phyloP scores from a whole-genome alignment of 2,797 vertebrate species.

The Sebastes hopkinsi region DNA sequence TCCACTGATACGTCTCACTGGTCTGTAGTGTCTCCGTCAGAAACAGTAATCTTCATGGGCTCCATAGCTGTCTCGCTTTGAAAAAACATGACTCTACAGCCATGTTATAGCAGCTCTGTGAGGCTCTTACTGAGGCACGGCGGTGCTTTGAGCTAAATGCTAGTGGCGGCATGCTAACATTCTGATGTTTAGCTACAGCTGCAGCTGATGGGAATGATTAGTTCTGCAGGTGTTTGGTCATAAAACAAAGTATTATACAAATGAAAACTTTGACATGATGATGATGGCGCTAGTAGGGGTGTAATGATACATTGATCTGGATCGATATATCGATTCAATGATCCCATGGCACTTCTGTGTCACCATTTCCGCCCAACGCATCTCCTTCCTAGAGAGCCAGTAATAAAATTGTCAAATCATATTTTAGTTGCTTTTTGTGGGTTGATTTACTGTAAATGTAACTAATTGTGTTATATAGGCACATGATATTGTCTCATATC shows the following conservation, averaged over 20 bases:
- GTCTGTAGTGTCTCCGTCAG: constrained; percentile 37
- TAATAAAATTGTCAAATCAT: too few species aligned
- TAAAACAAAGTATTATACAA: neutral
- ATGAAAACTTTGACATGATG: neutral
- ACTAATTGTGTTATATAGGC: too few species aligned
- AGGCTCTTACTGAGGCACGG: neutral
- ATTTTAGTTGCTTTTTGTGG: too few species aligned
- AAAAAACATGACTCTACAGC: neutral
- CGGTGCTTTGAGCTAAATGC: neutral
- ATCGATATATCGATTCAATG: too few species aligned
- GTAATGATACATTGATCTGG: too few species aligned
- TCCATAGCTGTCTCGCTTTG: constrained; percentile 7
- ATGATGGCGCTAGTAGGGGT: neutral
- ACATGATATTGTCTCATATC: too few species aligned
- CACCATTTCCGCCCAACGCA: too few species aligned
- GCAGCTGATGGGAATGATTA: neutral
- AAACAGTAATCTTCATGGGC: constrained; percentile 39
- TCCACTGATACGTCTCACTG: constrained; percentile 46
- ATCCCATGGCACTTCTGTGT: too few species aligned
- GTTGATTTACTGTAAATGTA: too few species aligned
- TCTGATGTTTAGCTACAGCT: neutral
- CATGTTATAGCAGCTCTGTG: neutral
- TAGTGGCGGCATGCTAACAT: neutral
- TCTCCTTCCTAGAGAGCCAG: too few species aligned
- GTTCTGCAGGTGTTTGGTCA: neutral